Conservation (phyloP, 2,113 vertebrate species). For the Columba janthina region DNA sequence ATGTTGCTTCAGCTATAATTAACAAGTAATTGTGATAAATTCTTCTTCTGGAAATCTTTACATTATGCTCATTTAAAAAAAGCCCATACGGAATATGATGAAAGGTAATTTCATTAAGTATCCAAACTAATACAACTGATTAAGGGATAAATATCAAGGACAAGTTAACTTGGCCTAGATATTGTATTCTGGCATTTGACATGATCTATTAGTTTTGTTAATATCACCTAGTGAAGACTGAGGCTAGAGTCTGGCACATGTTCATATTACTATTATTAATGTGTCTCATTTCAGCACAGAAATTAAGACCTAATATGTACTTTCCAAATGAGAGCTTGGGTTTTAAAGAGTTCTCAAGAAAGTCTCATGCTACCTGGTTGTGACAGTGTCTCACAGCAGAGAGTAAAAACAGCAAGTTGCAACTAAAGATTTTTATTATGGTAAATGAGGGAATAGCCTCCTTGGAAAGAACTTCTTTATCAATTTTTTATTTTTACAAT, state of each 20-base stretch:
- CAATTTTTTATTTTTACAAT: not conserved
- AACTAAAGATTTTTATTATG: not conserved
- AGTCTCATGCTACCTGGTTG: not conserved
- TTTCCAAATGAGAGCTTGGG: not conserved
- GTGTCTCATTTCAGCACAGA: not conserved
- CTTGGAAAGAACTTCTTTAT: not conserved
- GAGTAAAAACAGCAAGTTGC: not conserved
- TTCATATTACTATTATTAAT: not conserved
- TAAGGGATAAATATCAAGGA: not conserved
- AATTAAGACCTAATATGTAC: not conserved
- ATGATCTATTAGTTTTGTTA: not conserved
- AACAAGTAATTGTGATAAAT: not conserved
- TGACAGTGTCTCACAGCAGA: not conserved
- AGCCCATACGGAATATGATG: not conserved
- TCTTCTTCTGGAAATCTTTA: not conserved
- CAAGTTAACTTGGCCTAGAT: not conserved
- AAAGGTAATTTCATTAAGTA: not conserved
- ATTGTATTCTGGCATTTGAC: not conserved
- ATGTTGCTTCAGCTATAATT: not conserved
- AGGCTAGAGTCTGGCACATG: not conserved
- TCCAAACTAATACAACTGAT: not conserved
- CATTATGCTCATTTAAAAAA: not conserved
- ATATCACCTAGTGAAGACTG: not conserved
- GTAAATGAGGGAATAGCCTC: not conserved
- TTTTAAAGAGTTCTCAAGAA: not conserved